Percentiles rank a stretch among this genome's conserved stretches.
Conservation (phyloP, 2,888 invertebrate genomes). For the Theretra japonica region DNA sequence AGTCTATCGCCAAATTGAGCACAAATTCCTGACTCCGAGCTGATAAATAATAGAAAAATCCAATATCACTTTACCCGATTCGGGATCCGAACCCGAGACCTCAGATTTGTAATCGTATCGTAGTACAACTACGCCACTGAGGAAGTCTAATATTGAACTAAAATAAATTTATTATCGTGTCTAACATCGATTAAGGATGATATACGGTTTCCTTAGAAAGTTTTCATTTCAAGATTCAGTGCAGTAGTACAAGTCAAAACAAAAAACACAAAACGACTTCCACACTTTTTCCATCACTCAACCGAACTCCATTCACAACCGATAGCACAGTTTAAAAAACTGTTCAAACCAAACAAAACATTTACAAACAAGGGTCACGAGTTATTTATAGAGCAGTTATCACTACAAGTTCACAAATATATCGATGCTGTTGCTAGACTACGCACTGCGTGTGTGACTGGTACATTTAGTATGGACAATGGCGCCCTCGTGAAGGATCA, state of each 20-base stretch:
- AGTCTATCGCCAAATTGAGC: too few species aligned
- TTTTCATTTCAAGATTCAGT: not conserved
- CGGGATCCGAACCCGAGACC: too few species aligned
- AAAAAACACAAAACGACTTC: not conserved
- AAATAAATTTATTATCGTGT: too few species aligned
- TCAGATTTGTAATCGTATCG: too few species aligned
- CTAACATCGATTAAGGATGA: too few species aligned
- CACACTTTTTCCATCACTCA: conserved; percentile 10
- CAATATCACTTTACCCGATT: too few species aligned
- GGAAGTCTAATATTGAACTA: too few species aligned
- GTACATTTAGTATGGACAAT: not conserved
- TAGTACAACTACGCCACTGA: too few species aligned
- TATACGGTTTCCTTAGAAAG: too few species aligned
- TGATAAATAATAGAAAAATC: too few species aligned
- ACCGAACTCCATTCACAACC: not conserved
- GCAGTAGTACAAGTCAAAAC: not conserved
- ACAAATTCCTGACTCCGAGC: too few species aligned
- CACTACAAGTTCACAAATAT: conserved; percentile 40
- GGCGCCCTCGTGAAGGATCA: too few species aligned
- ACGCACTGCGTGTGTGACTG: not conserved
- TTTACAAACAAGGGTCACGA: conserved; percentile 27
- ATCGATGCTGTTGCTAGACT: not conserved
- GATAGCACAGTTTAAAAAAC: conserved; percentile 25
- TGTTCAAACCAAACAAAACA: conserved; percentile 33
- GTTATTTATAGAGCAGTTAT: conserved; percentile 56